Conservation (phyloP, 2,888 invertebrate genomes). For the Philereme transversata region DNA sequence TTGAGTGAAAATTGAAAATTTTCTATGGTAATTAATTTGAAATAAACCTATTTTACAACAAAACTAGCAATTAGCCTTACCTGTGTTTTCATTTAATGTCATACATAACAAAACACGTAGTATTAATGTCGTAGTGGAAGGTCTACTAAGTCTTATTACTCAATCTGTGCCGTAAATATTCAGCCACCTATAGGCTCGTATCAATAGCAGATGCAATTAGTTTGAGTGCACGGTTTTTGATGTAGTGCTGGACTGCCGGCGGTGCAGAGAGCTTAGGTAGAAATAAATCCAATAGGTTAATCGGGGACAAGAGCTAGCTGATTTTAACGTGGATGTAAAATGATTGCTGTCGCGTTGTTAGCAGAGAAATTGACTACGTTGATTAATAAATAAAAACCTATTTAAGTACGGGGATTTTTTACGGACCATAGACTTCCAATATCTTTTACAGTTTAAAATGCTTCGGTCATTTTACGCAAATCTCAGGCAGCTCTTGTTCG, state of each 20-base stretch:
- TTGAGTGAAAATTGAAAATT: no score
- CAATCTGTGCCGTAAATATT: constrained; percentile 45
- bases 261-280: constrained; percentile 60
- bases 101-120: no score
- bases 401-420: no score
- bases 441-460: no score
- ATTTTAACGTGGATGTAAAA: constrained; percentile 47
- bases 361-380: constrained; percentile 3
- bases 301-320: constrained; percentile 48
- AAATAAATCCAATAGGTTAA: constrained; percentile 65
- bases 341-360: constrained; percentile 22
- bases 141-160: not conserved
- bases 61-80: no score
- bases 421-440: no score
- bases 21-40: no score
- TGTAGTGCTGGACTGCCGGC: constrained; percentile 69
- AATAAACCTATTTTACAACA: no score
- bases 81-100: no score
- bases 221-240: constrained; percentile 82
- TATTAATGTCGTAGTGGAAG: no score
- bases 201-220: constrained; percentile 82
- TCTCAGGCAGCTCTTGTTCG: no score
- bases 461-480: no score
- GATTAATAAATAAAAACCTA: constrained; percentile 19
- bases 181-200: constrained; percentile 57